These are phyloP conservation scores for Crossoptilon crossoptilon DNA, from an alignment of 2,797 vertebrate species.

Conservation along the genomic window DNA sequence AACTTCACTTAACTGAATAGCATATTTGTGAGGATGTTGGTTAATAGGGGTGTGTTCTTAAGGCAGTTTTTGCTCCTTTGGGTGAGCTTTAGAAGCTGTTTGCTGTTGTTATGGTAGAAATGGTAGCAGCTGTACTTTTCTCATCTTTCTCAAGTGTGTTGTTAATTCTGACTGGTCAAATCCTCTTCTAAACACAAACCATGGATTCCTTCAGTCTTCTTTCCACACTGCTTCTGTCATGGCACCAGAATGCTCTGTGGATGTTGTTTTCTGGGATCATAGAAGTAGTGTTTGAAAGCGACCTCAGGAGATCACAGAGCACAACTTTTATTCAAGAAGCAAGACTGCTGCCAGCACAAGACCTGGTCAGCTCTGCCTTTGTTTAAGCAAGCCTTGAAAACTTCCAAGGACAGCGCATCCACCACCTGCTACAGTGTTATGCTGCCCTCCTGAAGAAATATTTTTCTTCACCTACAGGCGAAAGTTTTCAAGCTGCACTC, in stretches of 20 bases:
- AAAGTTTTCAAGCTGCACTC: neutral
- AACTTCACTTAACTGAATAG: fast-evolving
- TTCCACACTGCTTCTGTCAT: fast-evolving
- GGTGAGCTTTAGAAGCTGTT: neutral
- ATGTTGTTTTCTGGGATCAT: neutral
- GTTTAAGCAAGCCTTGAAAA: neutral
- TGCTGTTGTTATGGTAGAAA: neutral
- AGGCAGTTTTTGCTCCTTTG: neutral
- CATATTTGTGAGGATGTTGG: neutral
- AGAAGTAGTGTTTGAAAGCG: neutral
- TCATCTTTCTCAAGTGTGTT: neutral
- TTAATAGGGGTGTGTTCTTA: neutral
- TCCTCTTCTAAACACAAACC: neutral
- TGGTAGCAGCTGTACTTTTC: neutral
- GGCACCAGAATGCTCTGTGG: neutral
- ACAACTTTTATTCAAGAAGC: neutral
- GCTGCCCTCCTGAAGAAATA: neutral
- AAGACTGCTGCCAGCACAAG: neutral
- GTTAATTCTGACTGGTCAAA: neutral
- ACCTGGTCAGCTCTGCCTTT: neutral
- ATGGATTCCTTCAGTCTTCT: neutral
- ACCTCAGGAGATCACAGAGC: neutral
- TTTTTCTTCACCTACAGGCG: neutral
- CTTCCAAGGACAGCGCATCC: neutral
- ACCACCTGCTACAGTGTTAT: neutral